A percentile compares a stretch with the other conserved stretches of the same genome.
These are phyloP conservation scores for Arion vulgaris DNA, from an alignment of 1,140 invertebrate genomes.

Conservation along the genomic window DNA sequence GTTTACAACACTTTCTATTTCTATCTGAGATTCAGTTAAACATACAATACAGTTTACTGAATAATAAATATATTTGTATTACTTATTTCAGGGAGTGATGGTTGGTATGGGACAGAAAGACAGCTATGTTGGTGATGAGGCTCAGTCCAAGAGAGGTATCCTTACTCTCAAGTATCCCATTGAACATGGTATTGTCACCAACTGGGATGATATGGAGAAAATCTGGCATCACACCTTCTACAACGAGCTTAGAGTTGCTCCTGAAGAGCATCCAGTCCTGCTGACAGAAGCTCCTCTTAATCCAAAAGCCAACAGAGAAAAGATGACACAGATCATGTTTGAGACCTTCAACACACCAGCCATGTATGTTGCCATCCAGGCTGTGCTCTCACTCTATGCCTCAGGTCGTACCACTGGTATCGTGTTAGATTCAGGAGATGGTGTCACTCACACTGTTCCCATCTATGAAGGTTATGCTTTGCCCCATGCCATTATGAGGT, in stretches of 20 bases:
- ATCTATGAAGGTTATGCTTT: conserved; percentile 30
- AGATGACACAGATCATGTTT: conserved; percentile 59
- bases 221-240: conserved; percentile 28
- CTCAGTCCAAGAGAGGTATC: conserved; percentile 85
- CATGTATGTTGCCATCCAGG: conserved; percentile 87
- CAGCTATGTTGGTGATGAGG: conserved; percentile 86
- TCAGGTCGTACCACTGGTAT: conserved; percentile 92
- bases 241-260: conserved; percentile 27
- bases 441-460: conserved; percentile 86
- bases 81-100: conserved; percentile 92
- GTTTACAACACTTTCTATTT: too few species aligned
- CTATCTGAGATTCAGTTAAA: too few species aligned
- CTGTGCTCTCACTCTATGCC: conserved; percentile 80
- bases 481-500: conserved; percentile 25
- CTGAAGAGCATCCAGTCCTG: conserved; percentile 76
- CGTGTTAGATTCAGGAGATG: conserved; percentile 90
- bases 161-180: conserved; percentile 77
- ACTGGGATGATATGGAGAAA: conserved; percentile 28
- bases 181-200: conserved; percentile 90
- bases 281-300: conserved; percentile 19
- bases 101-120: conserved; percentile 96
- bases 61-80: conserved; percentile 68
- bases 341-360: conserved; percentile 87
- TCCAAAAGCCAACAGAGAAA: conserved; percentile 50
- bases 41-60: too few species aligned